Evolutionary conservation across 2,888 invertebrate genomes (phyloP), one percentile per base, ranked within the genome.

Genomic region (Amphiduros pacificus): DNA sequence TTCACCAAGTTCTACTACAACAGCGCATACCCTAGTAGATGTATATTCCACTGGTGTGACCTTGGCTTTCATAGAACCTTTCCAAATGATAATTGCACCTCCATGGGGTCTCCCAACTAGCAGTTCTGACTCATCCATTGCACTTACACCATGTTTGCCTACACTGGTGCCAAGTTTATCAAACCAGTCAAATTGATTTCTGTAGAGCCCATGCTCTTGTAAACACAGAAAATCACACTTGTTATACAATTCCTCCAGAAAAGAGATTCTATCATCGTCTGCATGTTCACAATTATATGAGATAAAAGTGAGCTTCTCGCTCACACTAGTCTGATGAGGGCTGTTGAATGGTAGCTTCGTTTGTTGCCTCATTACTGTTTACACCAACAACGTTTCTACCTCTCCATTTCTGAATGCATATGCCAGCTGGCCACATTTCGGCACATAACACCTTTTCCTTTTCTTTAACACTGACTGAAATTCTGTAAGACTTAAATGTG

Each of bases 171-270:
- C 44, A 44, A 44, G 44, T 5, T 9, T 20, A 17, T 44, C 22
- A 17, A 44, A 44, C 44, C 44, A 44, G n/a, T 44, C 44, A 44
- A 44, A 44, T 17, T 44, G 44, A 11, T n/a, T 44, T 44, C 22
- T 44, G 22, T 44, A 44, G 22, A 44, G 44, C n/a, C 44, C 44
- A 44, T 44, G 44, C 44, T 44, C 44, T 44, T 44, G 44, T 5
- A 44, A 22, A n/a, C n/a, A 20, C 22, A 44, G 22, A 44, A 44
- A 44, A n/a, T 44, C 44, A 44, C 44, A 44, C n/a, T 44, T 5
- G n/a, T 20, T 20, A 44, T 20, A 44, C n/a, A 44, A 22, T 11
- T 44, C 22, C n/a, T 44, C 4, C 22, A 44, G 22, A 44, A 44
- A 44, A 5, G 4, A 20, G 6, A 11, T 4, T 44, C 44, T 44